Evolutionary conservation across 1,140 invertebrate species (phyloP).

Genomic region (Stegodyphus mimosarum): DNA sequence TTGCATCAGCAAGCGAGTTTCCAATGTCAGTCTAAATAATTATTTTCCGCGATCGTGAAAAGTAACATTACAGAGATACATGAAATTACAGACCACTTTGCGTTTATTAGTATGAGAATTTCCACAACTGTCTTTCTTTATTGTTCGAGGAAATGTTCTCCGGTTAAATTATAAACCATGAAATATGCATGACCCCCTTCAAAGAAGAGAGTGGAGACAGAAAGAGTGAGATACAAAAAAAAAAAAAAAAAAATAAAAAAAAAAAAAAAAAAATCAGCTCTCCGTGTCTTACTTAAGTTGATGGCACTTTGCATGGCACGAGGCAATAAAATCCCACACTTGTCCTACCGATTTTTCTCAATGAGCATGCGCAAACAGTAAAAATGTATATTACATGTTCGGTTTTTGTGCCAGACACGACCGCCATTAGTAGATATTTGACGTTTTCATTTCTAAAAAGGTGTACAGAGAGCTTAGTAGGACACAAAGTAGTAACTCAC

Average conservation of each 20-base stretch:
- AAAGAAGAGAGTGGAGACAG: background rate
- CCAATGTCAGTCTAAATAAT: no score
- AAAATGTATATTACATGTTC: constrained; percentile 32
- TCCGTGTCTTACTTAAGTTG: background rate
- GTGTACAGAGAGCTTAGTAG: background rate
- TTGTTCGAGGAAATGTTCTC: background rate
- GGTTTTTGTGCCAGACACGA: background rate
- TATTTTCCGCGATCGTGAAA: no score
- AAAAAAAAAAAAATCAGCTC: no score
- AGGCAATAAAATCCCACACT: constrained; percentile 25
- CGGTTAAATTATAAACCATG: background rate
- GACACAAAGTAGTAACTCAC: constrained; percentile 3
- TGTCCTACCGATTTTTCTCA: background rate
- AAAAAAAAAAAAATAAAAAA: no score
- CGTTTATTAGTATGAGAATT: constrained; percentile 25
- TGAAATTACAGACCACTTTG: constrained; percentile 5
- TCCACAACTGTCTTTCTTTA: background rate
- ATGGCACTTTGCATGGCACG: constrained; percentile 18
- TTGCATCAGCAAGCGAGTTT: no score
- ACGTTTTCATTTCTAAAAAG: background rate
- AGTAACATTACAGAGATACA: no score
- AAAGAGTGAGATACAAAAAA: no score
- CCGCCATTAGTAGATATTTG: background rate
- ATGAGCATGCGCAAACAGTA: constrained; percentile 18
- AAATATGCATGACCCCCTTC: constrained; percentile 15